phyloP scores from a whole-genome alignment of 2,113 vertebrate species.

The Atrichornis clamosus region DNA sequence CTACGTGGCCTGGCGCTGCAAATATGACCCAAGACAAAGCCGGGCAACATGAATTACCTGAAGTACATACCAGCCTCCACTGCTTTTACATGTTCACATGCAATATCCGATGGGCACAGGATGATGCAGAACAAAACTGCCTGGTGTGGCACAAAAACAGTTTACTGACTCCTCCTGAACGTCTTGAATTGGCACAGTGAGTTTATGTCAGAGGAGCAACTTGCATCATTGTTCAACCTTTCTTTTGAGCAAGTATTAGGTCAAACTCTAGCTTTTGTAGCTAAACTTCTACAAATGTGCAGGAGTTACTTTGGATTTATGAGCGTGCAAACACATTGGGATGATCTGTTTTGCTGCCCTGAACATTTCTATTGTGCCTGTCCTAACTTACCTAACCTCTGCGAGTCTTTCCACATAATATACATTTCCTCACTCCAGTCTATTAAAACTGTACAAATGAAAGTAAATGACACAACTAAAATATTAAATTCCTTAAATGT shows the following conservation, averaged over 20 bases:
- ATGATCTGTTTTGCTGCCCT: not conserved
- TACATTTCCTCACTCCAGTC: not conserved
- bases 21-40: not conserved
- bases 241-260: not conserved
- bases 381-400: not conserved
- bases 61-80: not conserved
- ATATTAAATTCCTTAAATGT: not conserved
- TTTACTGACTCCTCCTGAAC: not conserved
- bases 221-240: not conserved
- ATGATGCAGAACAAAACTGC: not conserved
- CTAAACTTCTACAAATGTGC: not conserved
- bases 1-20: not conserved
- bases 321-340: not conserved
- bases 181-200: not conserved
- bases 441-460: not conserved
- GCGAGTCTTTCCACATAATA: not conserved
- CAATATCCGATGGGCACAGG: not conserved
- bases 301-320: not conserved
- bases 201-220: not conserved
- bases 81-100: accelerated
- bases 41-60: accelerated
- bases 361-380: not conserved
- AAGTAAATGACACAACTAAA: not conserved
- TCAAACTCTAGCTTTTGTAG: not conserved
- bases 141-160: not conserved